A percentile compares a stretch with the other conserved stretches of the same genome.
phyloP scores from a whole-genome alignment of 2,888 invertebrate species.

The Malachius bipustulatus region DNA sequence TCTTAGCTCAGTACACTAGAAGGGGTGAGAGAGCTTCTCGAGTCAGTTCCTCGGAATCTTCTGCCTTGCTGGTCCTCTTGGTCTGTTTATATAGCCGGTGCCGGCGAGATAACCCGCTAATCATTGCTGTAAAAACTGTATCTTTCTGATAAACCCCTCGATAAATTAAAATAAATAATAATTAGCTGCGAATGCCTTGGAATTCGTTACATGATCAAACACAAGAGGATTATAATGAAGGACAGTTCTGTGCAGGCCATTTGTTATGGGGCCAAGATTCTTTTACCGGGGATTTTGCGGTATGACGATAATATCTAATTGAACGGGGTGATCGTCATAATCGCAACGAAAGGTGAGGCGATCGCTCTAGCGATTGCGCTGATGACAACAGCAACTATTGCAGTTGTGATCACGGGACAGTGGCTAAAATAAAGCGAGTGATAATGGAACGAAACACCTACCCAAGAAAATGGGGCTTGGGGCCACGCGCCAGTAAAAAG shows the following conservation, averaged over 20 bases:
- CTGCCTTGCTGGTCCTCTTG: no score
- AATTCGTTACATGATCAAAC: no score
- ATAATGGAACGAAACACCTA: constrained; percentile 99
- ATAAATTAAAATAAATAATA: no score
- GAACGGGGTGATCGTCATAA: constrained; percentile 93
- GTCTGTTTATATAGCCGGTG: no score
- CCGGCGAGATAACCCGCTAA: no score
- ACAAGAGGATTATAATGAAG: constrained; percentile 96
- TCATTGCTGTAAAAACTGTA: no score
- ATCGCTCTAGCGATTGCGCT: constrained; percentile 82
- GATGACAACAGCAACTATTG: constrained; percentile 98
- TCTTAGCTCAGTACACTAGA: no score
- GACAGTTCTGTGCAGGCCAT: constrained; percentile 97
- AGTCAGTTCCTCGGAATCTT: no score
- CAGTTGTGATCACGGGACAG: constrained; percentile 93
- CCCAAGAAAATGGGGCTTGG: constrained; percentile 96
- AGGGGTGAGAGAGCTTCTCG: no score
- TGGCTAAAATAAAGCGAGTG: constrained; percentile 94
- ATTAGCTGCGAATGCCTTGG: no score
- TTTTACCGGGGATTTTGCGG: constrained; percentile 90
- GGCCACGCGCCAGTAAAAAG: constrained; percentile 85
- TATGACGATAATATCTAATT: constrained; percentile 97
- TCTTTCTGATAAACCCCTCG: no score
- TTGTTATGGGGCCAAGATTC: constrained; percentile 96
- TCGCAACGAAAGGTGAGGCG: constrained; percentile 95